A percentile compares a stretch with the other conserved stretches of the same genome.
phyloP scores from a whole-genome alignment of 2,888 invertebrate species.

The Tinea semifulvella region DNA sequence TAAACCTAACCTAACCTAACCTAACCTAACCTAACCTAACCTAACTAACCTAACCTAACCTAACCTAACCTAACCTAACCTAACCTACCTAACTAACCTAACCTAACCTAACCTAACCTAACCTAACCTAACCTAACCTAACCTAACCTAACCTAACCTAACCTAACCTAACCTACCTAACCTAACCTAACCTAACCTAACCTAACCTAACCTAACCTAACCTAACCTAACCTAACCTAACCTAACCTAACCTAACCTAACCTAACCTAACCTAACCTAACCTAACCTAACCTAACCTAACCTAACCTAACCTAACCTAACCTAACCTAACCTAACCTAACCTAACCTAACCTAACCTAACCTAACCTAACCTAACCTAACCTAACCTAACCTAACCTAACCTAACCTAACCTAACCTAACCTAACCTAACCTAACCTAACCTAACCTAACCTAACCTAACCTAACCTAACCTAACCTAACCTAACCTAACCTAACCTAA shows the following conservation, averaged over 20 bases:
- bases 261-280: constrained; percentile 22
- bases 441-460: constrained; percentile 17
- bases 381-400: constrained; percentile 17
- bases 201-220: constrained; percentile 24
- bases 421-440: constrained; percentile 17
- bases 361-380: constrained; percentile 17
- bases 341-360: constrained; percentile 17
- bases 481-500: constrained; percentile 17
- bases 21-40: constrained; percentile 14
- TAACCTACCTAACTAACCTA: too few species aligned
- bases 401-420: constrained; percentile 24
- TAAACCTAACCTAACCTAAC: constrained; percentile 15
- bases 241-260: constrained; percentile 22
- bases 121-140: constrained; percentile 21
- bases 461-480: constrained; percentile 18
- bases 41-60: constrained; percentile 16
- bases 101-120: constrained; percentile 23
- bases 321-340: constrained; percentile 15
- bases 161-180: too few species aligned
- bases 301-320: constrained; percentile 20
- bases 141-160: constrained; percentile 25
- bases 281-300: constrained; percentile 24
- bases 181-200: constrained; percentile 22
- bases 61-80: constrained; percentile 16
- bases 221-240: constrained; percentile 24